Evolutionary conservation across 2,797 vertebrate genomes (phyloP).

Genomic region (Mormyrus hasselquistii): DNA sequence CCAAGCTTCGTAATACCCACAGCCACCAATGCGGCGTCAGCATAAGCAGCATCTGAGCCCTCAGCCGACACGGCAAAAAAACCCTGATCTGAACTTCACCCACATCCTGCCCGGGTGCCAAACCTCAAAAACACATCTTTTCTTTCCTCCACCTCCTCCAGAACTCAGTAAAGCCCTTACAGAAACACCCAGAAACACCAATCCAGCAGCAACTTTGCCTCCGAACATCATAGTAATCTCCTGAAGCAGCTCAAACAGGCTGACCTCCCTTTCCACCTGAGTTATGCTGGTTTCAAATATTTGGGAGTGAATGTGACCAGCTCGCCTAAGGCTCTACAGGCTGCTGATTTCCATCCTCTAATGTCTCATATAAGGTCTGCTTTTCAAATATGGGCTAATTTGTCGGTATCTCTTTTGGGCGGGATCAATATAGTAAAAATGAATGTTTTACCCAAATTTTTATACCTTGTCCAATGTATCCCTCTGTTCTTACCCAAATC

Average conservation of each 20-base stretch:
- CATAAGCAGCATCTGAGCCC: no score
- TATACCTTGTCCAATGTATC: slow-evolving; percentile 22
- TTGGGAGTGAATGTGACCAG: slow-evolving; percentile 16
- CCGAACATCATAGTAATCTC: no score
- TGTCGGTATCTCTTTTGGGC: background rate
- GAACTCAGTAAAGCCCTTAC: no score
- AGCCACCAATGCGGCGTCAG: no score
- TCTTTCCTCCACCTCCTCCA: no score
- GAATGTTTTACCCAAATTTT: slow-evolving; percentile 19
- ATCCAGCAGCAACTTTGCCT: no score
- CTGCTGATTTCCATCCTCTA: slow-evolving; percentile 12
- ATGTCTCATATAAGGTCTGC: background rate
- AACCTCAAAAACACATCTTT: no score
- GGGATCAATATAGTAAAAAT: slow-evolving; percentile 20
- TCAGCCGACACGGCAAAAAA: no score
- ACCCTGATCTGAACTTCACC: no score
- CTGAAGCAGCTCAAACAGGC: background rate
- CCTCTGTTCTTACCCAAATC: background rate
- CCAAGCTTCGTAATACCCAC: no score
- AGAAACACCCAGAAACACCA: no score
- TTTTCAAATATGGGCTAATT: background rate
- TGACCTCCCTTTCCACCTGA: slow-evolving; percentile 10
- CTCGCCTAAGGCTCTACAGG: background rate
- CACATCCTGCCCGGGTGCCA: no score
- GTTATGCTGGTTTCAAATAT: slow-evolving; percentile 16